Base-by-base conservation (phyloP, 2,888 invertebrate genomes). In the Ptychoptera albimana region DNA sequence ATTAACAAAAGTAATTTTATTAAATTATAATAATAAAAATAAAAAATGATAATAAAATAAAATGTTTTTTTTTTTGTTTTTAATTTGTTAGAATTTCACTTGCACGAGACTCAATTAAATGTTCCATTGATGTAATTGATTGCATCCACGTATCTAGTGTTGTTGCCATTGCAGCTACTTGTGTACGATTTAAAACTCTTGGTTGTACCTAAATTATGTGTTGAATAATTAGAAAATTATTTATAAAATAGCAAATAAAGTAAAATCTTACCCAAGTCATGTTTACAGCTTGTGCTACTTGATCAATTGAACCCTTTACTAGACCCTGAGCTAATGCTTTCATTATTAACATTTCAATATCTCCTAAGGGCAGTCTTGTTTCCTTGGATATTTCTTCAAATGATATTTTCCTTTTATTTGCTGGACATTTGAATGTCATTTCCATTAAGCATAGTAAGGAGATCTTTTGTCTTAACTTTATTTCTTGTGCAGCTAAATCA, bases 331-430 rank as follows among this genome's bases (percentile, higher is more conserved):
- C 89, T 23, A 98, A 64, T 0, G 97, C 97, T 66, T 93, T 94
- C 97, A 99, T 98, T 1, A 98, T 89, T 38, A 98, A 69, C 49
- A 93, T 71, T 60, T 98, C 98, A 14, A 98, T 91, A 60, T 91
- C 85, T 52, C 83, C 79, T 0, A 78, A 66, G 0, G 87, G 86
- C 46, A 96, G 69, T 51, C 83, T 75, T 4, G 94, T 88, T 59
- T 87, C 87, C 30, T 72, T 69, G 0, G 94, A 79, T 44, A 98
- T 94, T 61, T 96, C 94, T 1, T 75, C 72, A 66, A 98, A 98
- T 0, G 87, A 77, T 45, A 98, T 70, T 57, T 86, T 82, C 45
- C 84, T 71, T 53, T 88, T 79, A 42, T 87, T 87, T 0, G 93
- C 86, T 1, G 92, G 82, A 42, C 94, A 78, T 60, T 87, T 88